phyloP scores from a whole-genome alignment of 2,797 vertebrate species.

The Serranus cabrilla region DNA sequence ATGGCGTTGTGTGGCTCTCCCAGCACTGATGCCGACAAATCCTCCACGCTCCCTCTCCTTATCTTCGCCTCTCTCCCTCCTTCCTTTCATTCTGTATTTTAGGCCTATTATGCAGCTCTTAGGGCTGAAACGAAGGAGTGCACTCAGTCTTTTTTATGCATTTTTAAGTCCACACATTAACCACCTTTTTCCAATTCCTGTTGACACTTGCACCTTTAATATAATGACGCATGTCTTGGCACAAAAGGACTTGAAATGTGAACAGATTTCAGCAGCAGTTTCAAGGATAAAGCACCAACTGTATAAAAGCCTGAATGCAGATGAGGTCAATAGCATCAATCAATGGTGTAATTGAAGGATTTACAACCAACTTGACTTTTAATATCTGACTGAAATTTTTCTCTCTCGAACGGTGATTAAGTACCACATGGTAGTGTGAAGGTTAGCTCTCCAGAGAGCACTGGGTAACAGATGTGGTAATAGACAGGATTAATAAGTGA shows the following conservation, averaged over 20 bases:
- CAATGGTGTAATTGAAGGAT: slow-evolving; percentile 7
- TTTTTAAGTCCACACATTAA: slow-evolving; percentile 39
- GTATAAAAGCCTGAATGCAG: slow-evolving; percentile 10
- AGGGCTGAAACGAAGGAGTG: slow-evolving; percentile 55
- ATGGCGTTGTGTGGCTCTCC: slow-evolving; percentile 12
- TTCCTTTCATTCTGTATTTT: slow-evolving; percentile 41
- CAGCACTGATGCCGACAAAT: slow-evolving; percentile 47
- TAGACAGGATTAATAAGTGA: not conserved
- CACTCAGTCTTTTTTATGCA: slow-evolving; percentile 34
- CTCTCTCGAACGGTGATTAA: slow-evolving; percentile 17
- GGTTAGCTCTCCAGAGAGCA: slow-evolving; percentile 5
- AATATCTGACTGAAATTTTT: slow-evolving; percentile 25
- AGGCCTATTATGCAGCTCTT: slow-evolving; percentile 48
- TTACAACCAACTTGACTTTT: slow-evolving; percentile 17
- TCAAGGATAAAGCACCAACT: slow-evolving; percentile 5
- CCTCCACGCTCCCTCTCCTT: slow-evolving; percentile 29
- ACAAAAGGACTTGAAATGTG: slow-evolving; percentile 36
- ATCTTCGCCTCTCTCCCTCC: not conserved
- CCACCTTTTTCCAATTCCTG: slow-evolving; percentile 35
- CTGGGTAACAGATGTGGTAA: slow-evolving; percentile 5
- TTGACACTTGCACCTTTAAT: slow-evolving; percentile 33
- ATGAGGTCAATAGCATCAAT: slow-evolving; percentile 29
- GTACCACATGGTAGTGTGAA: not conserved
- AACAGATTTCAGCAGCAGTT: slow-evolving; percentile 28
- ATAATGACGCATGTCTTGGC: slow-evolving; percentile 21